Evolutionary conservation across 2,888 invertebrate species (phyloP).

Genomic region (Odontothrips loti): DNA sequence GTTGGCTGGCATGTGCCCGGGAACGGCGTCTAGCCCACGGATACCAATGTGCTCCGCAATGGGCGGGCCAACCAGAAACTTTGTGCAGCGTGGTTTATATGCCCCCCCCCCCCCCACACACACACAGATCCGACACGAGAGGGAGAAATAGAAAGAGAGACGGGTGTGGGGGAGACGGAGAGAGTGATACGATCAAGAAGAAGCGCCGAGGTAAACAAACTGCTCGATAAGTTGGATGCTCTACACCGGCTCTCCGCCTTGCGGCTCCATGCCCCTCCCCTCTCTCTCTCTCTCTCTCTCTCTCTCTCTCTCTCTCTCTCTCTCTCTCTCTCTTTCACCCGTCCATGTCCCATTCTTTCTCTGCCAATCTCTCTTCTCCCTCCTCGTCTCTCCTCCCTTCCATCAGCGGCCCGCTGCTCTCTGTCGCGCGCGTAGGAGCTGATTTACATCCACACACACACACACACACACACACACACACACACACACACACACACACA

Average conservation of each 20-base stretch:
- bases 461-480: too few relatives aligned
- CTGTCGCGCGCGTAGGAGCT: too few relatives aligned
- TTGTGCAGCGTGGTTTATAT: background rate
- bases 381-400: conserved; percentile 1
- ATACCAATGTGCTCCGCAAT: background rate
- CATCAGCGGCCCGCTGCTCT: conserved; percentile 29
- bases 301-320: conserved; percentile 1
- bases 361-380: conserved; percentile 34
- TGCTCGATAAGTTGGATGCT: conserved; percentile 5
- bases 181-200: conserved; percentile 5
- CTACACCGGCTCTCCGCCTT: background rate
- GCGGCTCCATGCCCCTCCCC: background rate
- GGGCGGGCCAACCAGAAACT: conserved; percentile 1
- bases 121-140: background rate
- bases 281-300: background rate
- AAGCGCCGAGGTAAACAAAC: conserved; percentile 18
- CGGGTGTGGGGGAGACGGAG: background rate
- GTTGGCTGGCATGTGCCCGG: too few relatives aligned
- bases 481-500: too few relatives aligned
- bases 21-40: background rate
- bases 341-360: conserved; percentile 28
- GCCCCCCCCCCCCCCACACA: background rate
- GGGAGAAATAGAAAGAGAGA: conserved; percentile 6
- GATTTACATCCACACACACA: too few relatives aligned
- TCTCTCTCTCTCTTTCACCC: conserved; percentile 22